Evolutionary conservation across 2,888 invertebrate species (phyloP), one percentile per base, ranked within the genome.

Genomic region (Dascillus cervinus): DNA sequence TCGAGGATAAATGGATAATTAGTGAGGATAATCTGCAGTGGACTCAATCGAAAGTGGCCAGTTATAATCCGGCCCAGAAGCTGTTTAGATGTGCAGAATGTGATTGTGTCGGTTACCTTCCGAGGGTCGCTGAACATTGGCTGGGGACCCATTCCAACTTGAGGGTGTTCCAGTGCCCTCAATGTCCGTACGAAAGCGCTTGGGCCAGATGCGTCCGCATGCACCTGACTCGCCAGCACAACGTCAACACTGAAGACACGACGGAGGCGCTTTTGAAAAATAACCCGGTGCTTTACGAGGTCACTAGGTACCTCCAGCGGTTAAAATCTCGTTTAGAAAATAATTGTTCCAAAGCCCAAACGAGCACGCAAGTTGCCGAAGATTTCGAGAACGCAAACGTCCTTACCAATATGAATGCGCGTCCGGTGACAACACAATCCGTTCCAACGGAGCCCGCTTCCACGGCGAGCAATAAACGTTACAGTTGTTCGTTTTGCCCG

Each of bases 401-500:
- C 11, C 37, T 35, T 15, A 28, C 34, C 10, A 37, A 32, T 25
- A 29, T 30, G 10, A 33, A 34, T 31, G 21, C 31, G n/a, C 27
- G 34, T 11, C 37, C 27, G 27, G 29, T 30, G 20, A 32, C 33
- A 3, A 30, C 32, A 29, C 37, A 29, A 28, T 37, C 31, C 23
- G 11, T 22, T n/a, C 10, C 32, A 14, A 22, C 24, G 3, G 43
- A 42, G 29, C 20, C 38, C 9, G 27, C 26, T 3, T 44, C 38
- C 14, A 28, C 35, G 12, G 32, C 42, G 3, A 28, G 39, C 10
- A 44, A 39, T 36, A 87, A 86, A 65, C 75, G 89, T 15, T 91
- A 91, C 67, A 82, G 79, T 39, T 92, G 92, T 66, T 77, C 75
- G 12, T 84, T 81, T 54, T 92, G 92, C 62, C 87, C 89, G 2